Base-by-base conservation (phyloP, 2,888 invertebrate species). In the Dryocosmus kuriphilus region DNA sequence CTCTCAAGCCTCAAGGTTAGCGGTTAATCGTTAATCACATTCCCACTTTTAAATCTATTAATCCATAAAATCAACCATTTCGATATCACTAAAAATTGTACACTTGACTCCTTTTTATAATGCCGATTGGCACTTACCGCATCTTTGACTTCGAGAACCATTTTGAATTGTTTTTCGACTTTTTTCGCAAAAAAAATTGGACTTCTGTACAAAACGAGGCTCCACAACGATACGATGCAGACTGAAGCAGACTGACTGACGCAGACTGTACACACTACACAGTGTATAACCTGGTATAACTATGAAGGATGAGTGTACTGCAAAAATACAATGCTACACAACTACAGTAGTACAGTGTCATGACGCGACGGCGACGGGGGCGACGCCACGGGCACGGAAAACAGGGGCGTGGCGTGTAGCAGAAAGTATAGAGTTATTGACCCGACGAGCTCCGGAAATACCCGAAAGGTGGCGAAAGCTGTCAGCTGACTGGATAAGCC, bases 1-100 rank as follows among this genome's bases (percentile, higher is more conserved):
- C 30, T 71, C 51, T n/a, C 71, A 71, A 71, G 71, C 55, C 51
- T n/a, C 71, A 71, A 71, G 71, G 71, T 51, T 71, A 71, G 51
- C 51, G 51, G 71, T 51, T 51, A 60, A 57, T 57, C 24, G 14
- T 24, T 57, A 24, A 24, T 24, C 4, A 14, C 2, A 19, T 14
- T n/a, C 46, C 19, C 14, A 51, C 14, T 51, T 14, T 19, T 51
- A 57, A 24, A 14, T 57, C 6, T 51, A n/a, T n/a, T 51, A 51
- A n/a, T 51, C 51, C 51, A 51, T 0, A 9, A 24, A 60, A 60
- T 60, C 5, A 5, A 60, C 27, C 60, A 14, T 60, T 60, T 60
- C 22, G 27, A 60, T 27, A 11, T n/a, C n/a, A 55, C 22, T 55
- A 22, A 22, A 55, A 11, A 55, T 22, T 22, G 55, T 9, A 55